These are phyloP conservation scores for Xiphophorus hellerii DNA, from an alignment of 2,113 vertebrate genomes.

Conservation along the genomic window DNA sequence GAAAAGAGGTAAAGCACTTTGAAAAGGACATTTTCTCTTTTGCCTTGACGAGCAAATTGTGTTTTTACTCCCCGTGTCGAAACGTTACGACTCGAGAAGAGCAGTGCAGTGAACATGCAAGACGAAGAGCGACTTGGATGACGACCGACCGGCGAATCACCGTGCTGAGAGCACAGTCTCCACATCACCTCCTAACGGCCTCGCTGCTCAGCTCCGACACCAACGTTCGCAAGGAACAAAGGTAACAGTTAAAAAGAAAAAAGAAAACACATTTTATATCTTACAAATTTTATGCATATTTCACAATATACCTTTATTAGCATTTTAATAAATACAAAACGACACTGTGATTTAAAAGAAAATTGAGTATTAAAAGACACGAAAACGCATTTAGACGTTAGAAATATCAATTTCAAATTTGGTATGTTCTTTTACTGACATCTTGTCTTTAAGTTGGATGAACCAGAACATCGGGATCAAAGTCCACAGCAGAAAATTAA, in stretches of 20 bases:
- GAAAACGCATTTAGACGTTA: constrained; percentile 78
- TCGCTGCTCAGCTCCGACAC: constrained; percentile 63
- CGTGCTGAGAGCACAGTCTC: constrained; percentile 39
- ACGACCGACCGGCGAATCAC: constrained; percentile 45
- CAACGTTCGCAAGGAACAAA: constrained; percentile 67
- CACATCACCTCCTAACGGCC: constrained; percentile 62
- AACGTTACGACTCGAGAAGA: constrained; percentile 67
- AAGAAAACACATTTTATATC: constrained; percentile 72
- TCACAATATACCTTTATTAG: constrained; percentile 88
- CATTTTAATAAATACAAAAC: constrained; percentile 88
- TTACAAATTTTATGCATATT: constrained; percentile 83
- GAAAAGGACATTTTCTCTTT: constrained; percentile 61
- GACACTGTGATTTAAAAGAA: constrained; percentile 82
- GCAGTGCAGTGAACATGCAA: constrained; percentile 76
- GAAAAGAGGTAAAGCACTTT: constrained; percentile 70
- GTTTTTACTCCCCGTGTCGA: constrained; percentile 60
- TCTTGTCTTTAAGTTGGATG: constrained; percentile 77
- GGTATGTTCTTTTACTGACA: constrained; percentile 85
- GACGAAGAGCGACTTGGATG: constrained; percentile 68
- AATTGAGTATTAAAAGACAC: constrained; percentile 84
- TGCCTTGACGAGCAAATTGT: constrained; percentile 65
- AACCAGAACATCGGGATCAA: constrained; percentile 74
- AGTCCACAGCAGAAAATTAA: constrained; percentile 67
- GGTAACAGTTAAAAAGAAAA: constrained; percentile 5
- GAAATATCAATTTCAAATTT: constrained; percentile 83